Evolutionary conservation across 64 coral and sea anemone species (phyloP).

Genomic region (Montipora cactus): DNA sequence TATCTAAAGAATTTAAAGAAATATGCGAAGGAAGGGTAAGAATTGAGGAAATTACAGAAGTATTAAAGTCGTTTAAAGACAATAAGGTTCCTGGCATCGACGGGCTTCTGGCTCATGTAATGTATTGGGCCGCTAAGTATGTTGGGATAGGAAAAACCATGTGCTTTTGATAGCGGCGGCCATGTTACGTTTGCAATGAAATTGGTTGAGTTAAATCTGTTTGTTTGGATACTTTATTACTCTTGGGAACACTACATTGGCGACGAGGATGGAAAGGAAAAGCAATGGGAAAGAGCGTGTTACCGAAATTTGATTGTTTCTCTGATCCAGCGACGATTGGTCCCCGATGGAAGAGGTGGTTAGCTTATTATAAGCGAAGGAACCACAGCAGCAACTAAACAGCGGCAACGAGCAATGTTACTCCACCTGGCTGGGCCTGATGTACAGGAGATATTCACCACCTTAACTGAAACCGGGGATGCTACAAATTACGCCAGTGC

Average conservation of each 20-base stretch:
- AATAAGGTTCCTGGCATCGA: too few species aligned
- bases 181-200: neutral
- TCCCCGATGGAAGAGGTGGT: conserved; percentile 36
- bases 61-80: too few species aligned
- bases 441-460: too few species aligned
- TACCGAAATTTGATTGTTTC: conserved; percentile 54
- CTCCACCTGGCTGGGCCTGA: too few species aligned
- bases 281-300: neutral
- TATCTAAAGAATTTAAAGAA: too few species aligned
- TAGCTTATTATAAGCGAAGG: conserved; percentile 19
- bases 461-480: too few species aligned
- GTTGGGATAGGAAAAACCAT: neutral
- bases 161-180: conserved; percentile 8
- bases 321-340: conserved; percentile 37
- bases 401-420: too few species aligned
- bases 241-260: conserved; percentile 60
- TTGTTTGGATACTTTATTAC: conserved; percentile 2
- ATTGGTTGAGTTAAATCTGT: conserved; percentile 10
- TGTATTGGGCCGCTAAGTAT: conserved; percentile 21
- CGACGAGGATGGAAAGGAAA: conserved; percentile 48
- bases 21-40: too few species aligned
- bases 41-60: too few species aligned
- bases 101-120: neutral
- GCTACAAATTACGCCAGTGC: too few species aligned
- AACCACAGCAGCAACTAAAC: too few species aligned